These are phyloP conservation scores for Sipunculus nudus DNA, from an alignment of 2,888 invertebrate genomes.

Conservation along the genomic window DNA sequence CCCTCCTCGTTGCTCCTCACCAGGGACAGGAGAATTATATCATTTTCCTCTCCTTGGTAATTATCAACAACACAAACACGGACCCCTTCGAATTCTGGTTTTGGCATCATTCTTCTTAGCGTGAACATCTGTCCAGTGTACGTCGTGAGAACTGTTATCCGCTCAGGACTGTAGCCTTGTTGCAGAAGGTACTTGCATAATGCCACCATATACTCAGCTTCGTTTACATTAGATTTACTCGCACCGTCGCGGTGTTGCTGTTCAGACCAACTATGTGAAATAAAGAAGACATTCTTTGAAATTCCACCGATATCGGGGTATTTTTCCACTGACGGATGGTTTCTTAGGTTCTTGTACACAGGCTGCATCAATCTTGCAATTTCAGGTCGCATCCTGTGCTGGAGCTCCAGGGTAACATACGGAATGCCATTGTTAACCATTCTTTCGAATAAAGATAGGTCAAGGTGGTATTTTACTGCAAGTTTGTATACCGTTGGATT, in stretches of 20 bases:
- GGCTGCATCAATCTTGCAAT: constrained; percentile 73
- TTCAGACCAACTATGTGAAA: constrained; percentile 73
- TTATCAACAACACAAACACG: constrained; percentile 79
- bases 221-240: constrained; percentile 74
- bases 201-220: constrained; percentile 74
- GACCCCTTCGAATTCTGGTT: constrained; percentile 68
- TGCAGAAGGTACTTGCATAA: constrained; percentile 74
- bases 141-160: constrained; percentile 79
- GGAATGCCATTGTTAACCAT: constrained; percentile 75
- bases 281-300: constrained; percentile 74
- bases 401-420: constrained; percentile 71
- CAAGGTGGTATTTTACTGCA: constrained; percentile 74
- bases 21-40: constrained; percentile 46
- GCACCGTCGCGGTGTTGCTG: constrained; percentile 63
- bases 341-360: constrained; percentile 75
- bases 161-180: constrained; percentile 72
- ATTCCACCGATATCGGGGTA: constrained; percentile 33
- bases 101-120: constrained; percentile 66
- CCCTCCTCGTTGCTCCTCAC: constrained; percentile 44
- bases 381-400: constrained; percentile 81
- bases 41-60: constrained; percentile 78
- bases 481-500: constrained; percentile 75
- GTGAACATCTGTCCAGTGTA: constrained; percentile 78
- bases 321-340: constrained; percentile 73
- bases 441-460: constrained; percentile 82